Evolutionary conservation across 1,140 invertebrate species (phyloP).

Genomic region (Brachionus rotundiformis): DNA sequence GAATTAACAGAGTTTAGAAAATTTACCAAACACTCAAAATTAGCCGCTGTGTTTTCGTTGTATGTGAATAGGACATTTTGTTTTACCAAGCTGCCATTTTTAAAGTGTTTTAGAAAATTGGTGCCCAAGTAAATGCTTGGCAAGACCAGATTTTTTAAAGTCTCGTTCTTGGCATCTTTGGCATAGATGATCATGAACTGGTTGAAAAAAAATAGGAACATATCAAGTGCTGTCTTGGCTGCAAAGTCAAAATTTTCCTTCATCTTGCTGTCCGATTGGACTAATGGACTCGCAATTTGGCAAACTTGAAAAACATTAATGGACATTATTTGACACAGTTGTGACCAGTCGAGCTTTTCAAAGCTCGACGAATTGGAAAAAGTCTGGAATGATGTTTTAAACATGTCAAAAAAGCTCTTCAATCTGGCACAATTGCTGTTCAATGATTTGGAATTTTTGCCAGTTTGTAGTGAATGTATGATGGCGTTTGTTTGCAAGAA

Average conservation of each 20-base stretch:
- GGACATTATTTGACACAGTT: slow-evolving; percentile 12
- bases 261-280: neutral
- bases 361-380: neutral
- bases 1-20: neutral
- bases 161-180: neutral
- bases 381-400: neutral
- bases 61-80: neutral
- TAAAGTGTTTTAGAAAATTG: neutral
- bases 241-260: slow-evolving; percentile 17
- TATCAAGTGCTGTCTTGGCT: neutral
- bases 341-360: slow-evolving; percentile 5
- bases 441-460: slow-evolving; percentile 21
- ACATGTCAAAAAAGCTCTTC: slow-evolving; percentile 18
- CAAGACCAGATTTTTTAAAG: neutral
- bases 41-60: neutral
- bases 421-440: neutral
- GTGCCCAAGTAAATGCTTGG: neutral
- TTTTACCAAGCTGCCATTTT: neutral
- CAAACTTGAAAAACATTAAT: slow-evolving; percentile 12
- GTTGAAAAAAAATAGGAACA: neutral
- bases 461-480: neutral
- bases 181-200: neutral
- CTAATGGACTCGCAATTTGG: neutral
- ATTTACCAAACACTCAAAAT: neutral
- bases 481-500: slow-evolving; percentile 36